These are phyloP conservation scores for Ascidia mentula DNA, from an alignment of 23 tunicate species.

Conservation along the genomic window DNA sequence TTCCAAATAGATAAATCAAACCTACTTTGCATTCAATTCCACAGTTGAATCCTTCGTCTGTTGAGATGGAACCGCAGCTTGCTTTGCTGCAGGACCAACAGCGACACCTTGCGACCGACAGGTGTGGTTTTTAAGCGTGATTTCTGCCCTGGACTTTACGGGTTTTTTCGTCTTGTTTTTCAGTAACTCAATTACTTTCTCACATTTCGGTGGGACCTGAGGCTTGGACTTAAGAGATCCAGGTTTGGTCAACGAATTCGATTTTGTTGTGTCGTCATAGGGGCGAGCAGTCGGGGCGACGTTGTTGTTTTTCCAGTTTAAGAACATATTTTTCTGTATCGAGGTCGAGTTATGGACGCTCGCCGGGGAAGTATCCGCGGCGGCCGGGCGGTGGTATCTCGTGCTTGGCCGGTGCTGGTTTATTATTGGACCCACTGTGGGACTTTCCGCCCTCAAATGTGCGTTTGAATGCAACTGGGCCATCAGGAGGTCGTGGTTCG, in stretches of 20 bases:
- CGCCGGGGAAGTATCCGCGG: background rate
- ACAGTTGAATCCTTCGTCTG: background rate
- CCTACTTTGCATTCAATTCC: background rate
- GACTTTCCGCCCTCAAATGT: background rate
- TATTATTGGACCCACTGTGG: background rate
- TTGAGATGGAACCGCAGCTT: background rate
- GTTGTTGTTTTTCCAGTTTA: constrained; percentile 23
- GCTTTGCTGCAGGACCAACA: background rate
- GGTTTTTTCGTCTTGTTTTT: background rate
- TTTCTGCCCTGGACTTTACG: background rate
- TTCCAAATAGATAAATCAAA: no score
- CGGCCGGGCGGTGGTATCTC: background rate
- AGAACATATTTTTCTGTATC: constrained; percentile 1
- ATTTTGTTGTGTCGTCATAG: background rate
- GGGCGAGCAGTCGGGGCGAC: background rate
- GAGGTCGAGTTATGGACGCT: background rate
- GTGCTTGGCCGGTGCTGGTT: background rate
- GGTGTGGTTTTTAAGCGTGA: background rate
- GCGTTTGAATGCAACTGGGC: background rate
- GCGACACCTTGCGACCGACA: background rate
- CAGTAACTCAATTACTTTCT: background rate
- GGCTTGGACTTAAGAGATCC: background rate
- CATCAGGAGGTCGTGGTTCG: constrained; percentile 10
- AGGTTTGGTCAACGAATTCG: background rate
- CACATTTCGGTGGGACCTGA: background rate